Evolutionary conservation across 2,888 invertebrate genomes (phyloP).

Genomic region (Melangyna quadrimaculata): DNA sequence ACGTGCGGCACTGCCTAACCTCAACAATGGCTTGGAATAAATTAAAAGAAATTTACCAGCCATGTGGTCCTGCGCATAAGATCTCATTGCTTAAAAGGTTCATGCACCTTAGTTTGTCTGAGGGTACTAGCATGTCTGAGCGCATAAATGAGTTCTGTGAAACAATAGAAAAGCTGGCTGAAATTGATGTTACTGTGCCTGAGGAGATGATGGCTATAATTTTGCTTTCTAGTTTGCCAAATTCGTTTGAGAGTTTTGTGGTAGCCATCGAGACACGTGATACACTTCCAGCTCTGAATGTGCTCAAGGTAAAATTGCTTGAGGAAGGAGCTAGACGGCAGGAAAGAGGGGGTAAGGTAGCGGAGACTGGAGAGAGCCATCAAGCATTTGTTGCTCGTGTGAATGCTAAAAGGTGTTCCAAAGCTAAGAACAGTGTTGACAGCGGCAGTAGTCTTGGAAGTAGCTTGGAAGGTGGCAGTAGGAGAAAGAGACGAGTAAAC

Average conservation of each 20-base stretch:
- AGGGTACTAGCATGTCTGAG: constrained; percentile 32
- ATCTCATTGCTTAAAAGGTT: constrained; percentile 54
- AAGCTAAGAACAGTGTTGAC: not conserved
- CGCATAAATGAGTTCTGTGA: constrained; percentile 58
- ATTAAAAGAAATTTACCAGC: constrained; percentile 49
- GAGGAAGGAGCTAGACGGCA: constrained; percentile 28
- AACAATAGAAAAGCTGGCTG: constrained; percentile 43
- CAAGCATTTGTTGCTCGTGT: not conserved
- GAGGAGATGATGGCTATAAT: constrained; percentile 57
- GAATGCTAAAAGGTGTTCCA: not conserved
- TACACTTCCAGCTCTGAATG: constrained; percentile 22
- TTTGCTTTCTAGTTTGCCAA: constrained; percentile 64
- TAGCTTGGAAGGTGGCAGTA: not conserved
- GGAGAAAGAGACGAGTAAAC: not conserved
- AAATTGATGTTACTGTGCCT: constrained; percentile 28
- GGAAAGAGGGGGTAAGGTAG: not conserved
- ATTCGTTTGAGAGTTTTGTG: constrained; percentile 64
- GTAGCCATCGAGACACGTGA: constrained; percentile 66
- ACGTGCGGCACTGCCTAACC: constrained; percentile 48
- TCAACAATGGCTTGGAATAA: constrained; percentile 47
- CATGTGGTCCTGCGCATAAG: constrained; percentile 62
- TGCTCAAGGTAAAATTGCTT: constrained; percentile 42
- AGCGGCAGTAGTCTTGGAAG: not conserved
- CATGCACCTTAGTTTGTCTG: constrained; percentile 31
- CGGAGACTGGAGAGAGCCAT: not conserved